Evolutionary conservation across 2,888 invertebrate species (phyloP), one percentile per base, ranked within the genome.

Genomic region (Coleophora flavipennella): DNA sequence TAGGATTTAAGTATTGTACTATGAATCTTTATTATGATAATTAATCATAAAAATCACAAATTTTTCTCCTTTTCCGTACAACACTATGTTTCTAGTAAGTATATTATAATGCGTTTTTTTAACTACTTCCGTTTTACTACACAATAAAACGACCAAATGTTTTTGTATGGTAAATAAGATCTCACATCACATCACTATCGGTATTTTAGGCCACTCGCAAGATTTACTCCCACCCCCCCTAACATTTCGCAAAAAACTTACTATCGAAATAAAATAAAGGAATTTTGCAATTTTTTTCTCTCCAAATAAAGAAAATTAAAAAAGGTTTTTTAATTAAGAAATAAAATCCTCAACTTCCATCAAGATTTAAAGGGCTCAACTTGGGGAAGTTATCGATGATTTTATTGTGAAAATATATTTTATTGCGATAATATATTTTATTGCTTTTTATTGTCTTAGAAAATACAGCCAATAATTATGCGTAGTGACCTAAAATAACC

Each of bases 351-450:
- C 54, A 51, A 49, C 50, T 57, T 62, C 63, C 61, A 53, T 51
- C 59, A 48, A 59, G 68, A 60, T 20, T 31, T 27, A 33, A 38
- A 58, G 81, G 81, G 81, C 81, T 81, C 81, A 72, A 66, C 69
- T 67, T 58, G 61, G 63, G 46, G 54, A 62, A 57, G 55, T 53
- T 27, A 45, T 48, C 35, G 57, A 57, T 42, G 59, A 72, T 73
- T 74, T 77, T 73, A 50, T 62, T 55, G 38, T 20, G 6, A 6
- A 20, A 20, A 20, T 20, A 3, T 4, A 20, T 20, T 20, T 20
- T 20, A 50, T 62, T 55, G 38, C 6, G 6, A 6, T 4, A 20
- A 20, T 20, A 3, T 4, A 20, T 20, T 20, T 20, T 20, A n/a
- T n/a, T n/a, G n/a, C n/a, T n/a, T n/a, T n/a, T n/a, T n/a, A n/a